Evolutionary conservation across 2,888 invertebrate genomes (phyloP).

Genomic region (Hermaeophaga mercurialis): DNA sequence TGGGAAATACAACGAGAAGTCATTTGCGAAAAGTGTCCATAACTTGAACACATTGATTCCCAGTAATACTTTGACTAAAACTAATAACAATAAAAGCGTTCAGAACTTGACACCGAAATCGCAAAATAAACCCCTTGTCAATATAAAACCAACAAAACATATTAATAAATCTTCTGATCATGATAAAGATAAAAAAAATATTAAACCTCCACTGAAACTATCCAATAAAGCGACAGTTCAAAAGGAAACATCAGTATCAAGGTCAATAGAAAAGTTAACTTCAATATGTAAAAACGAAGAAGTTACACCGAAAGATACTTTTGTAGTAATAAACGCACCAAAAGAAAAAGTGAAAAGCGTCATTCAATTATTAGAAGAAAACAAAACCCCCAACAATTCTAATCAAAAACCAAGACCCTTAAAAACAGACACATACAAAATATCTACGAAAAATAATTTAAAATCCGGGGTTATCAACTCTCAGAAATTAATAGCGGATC

Average conservation of each 20-base stretch:
- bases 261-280: conserved; percentile 24
- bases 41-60: conserved; percentile 35
- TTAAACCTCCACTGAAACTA: conserved; percentile 3
- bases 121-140: not conserved
- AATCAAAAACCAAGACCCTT: conserved; percentile 27
- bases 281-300: conserved; percentile 20
- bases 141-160: not conserved
- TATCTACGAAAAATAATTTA: conserved; percentile 26
- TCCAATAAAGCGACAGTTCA: not conserved
- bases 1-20: conserved; percentile 2
- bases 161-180: not conserved
- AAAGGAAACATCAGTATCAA: conserved; percentile 9
- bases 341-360: conserved; percentile 41
- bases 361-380: conserved; percentile 39
- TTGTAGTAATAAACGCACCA: conserved; percentile 36
- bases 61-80: conserved; percentile 28
- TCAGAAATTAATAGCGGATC: conserved; percentile 35
- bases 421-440: conserved; percentile 37
- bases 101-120: conserved; percentile 19
- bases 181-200: not conserved
- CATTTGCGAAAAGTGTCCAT: conserved; percentile 36
- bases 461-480: conserved; percentile 14
- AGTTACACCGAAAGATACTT: conserved; percentile 33
- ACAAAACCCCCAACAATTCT: conserved; percentile 21
- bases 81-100: conserved; percentile 25